phyloP scores from a whole-genome alignment of 2,888 invertebrate genomes.

The Diabrotica balteata region DNA sequence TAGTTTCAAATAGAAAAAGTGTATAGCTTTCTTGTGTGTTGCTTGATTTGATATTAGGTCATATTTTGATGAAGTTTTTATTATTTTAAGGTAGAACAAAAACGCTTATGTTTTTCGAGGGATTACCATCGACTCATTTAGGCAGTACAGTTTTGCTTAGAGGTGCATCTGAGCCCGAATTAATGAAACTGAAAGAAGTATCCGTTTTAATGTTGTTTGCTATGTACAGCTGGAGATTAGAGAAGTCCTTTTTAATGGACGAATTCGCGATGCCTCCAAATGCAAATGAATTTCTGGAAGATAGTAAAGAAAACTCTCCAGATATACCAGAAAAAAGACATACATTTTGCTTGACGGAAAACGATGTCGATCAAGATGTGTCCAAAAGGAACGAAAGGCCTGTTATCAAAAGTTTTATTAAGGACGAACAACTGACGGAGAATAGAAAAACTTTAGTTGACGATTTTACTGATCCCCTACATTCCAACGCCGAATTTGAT shows the following conservation, averaged over 20 bases:
- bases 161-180: constrained; percentile 76
- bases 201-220: constrained; percentile 82
- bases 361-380: constrained; percentile 6
- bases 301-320: constrained; percentile 58
- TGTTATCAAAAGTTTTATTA: constrained; percentile 50
- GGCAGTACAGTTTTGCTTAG: constrained; percentile 88
- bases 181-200: constrained; percentile 83
- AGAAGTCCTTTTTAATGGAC: constrained; percentile 88
- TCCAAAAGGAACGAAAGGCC: constrained; percentile 31
- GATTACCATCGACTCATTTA: constrained; percentile 81
- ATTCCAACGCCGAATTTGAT: constrained; percentile 44
- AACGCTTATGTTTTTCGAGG: constrained; percentile 93
- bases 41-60: too few species aligned
- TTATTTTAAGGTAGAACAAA: constrained; percentile 69
- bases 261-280: constrained; percentile 81
- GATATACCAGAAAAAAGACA: constrained; percentile 37
- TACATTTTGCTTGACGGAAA: constrained; percentile 1
- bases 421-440: constrained; percentile 42
- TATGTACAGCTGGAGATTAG: constrained; percentile 90
- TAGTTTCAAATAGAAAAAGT: too few species aligned
- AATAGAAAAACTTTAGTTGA: constrained; percentile 66
- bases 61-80: background rate
- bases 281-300: constrained; percentile 61
- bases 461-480: constrained; percentile 87
- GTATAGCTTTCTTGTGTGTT: too few species aligned